These are phyloP conservation scores for Tragelaphus scriptus DNA, from an alignment of 2,113 vertebrate species.

Conservation along the genomic window DNA sequence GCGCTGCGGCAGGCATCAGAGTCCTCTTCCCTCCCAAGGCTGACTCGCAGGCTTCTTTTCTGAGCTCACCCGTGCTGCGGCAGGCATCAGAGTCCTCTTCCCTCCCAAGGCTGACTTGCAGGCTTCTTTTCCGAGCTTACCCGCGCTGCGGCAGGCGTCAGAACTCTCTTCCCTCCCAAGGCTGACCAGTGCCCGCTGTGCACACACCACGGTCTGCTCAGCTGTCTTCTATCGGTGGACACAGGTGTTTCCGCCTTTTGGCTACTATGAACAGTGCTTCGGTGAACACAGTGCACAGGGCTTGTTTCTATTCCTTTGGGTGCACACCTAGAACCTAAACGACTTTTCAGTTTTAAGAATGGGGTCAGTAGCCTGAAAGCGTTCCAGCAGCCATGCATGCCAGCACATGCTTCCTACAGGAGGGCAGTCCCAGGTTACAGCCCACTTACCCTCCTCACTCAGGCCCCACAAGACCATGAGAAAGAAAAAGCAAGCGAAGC, in stretches of 20 bases:
- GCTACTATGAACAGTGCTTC: not conserved
- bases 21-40: no score
- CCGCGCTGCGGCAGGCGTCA: rapidly evolving
- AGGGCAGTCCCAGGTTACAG: rapidly evolving
- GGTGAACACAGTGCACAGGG: not conserved
- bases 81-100: not conserved
- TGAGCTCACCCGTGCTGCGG: no score
- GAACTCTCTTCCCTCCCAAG: not conserved
- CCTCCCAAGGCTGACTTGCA: not conserved
- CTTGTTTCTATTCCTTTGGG: not conserved
- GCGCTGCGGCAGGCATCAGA: no score
- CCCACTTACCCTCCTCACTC: not conserved
- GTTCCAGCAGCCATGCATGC: no score
- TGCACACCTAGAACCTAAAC: not conserved
- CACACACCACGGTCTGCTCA: not conserved
- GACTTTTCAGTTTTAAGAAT: no score
- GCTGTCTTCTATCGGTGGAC: not conserved
- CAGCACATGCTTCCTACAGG: rapidly evolving
- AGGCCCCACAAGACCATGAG: rapidly evolving
- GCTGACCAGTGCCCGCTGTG: not conserved
- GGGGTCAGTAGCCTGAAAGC: not conserved
- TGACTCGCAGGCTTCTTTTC: not conserved
- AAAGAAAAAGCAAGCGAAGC: not conserved
- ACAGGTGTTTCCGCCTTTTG: not conserved
- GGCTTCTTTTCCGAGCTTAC: not conserved